Evolutionary conservation across 2,888 invertebrate species (phyloP).

Genomic region (Coleophora deauratella): DNA sequence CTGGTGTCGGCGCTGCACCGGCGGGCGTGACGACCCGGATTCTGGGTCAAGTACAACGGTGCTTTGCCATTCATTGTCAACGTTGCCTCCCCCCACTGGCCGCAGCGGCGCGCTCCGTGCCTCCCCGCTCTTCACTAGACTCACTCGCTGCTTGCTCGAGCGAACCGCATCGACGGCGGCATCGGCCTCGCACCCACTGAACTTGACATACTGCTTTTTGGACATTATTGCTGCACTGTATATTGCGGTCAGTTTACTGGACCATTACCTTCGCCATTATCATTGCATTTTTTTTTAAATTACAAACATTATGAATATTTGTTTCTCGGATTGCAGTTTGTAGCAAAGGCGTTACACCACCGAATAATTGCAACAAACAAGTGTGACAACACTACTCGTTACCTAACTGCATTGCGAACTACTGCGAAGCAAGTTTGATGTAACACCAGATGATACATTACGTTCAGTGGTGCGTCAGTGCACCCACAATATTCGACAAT

Average conservation of each 20-base stretch:
- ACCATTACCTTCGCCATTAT: constrained; percentile 1
- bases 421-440: constrained; percentile 47
- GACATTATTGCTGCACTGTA: constrained; percentile 46
- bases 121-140: no score
- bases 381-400: constrained; percentile 64
- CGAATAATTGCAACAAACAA: constrained; percentile 52
- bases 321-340: constrained; percentile 13
- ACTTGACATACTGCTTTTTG: constrained; percentile 64
- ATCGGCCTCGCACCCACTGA: constrained; percentile 57
- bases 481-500: not conserved
- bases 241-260: constrained; percentile 33
- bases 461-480: constrained; percentile 16
- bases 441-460: constrained; percentile 36
- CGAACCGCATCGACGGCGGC: constrained; percentile 34
- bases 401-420: constrained; percentile 54
- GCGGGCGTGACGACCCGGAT: constrained; percentile 53
- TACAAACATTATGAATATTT: no score
- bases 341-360: constrained; percentile 52
- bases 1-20: constrained; percentile 27
- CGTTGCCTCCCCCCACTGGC: constrained; percentile 23
- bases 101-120: constrained; percentile 17
- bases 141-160: constrained; percentile 20
- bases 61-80: constrained; percentile 72
- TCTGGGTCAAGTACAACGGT: constrained; percentile 73
- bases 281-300: not conserved